phyloP scores from a whole-genome alignment of 2,888 invertebrate genomes.

The Lasioglossum figueresi region DNA sequence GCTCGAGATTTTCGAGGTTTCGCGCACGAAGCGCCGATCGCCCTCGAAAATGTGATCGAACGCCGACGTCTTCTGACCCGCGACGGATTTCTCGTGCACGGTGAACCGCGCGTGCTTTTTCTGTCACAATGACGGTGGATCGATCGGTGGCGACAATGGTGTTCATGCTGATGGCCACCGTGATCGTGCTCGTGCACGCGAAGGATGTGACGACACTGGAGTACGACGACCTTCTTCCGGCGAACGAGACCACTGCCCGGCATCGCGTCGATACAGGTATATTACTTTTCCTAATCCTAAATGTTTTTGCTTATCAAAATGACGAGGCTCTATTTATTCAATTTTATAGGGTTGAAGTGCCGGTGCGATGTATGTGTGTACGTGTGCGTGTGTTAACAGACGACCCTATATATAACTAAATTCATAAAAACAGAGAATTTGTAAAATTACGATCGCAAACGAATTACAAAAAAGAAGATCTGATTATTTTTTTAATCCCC shows the following conservation, averaged over 20 bases:
- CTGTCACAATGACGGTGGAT: conserved; percentile 59
- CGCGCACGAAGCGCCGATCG: conserved; percentile 10
- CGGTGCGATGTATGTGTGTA: no score
- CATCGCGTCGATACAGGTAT: conserved; percentile 73
- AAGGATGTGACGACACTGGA: conserved; percentile 71
- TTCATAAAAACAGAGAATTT: no score
- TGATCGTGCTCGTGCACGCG: conserved; percentile 68
- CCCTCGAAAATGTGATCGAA: conserved; percentile 66
- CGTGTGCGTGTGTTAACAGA: no score
- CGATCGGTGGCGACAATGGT: conserved; percentile 68
- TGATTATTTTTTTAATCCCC: no score
- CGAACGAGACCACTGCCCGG: conserved; percentile 60
- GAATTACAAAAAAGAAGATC: no score
- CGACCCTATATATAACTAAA: no score
- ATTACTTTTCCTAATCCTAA: neutral
- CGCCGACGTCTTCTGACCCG: conserved; percentile 39
- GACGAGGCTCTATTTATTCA: no score
- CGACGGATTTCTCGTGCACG: conserved; percentile 54
- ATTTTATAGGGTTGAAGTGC: no score
- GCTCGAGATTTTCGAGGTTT: conserved; percentile 50
- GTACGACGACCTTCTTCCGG: conserved; percentile 66
- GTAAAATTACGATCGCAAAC: no score
- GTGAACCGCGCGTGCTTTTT: conserved; percentile 31
- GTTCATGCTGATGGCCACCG: conserved; percentile 70
- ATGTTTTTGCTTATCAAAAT: no score